Evolutionary conservation across 1,140 invertebrate species (phyloP).

Genomic region (Solenopsis invicta): DNA sequence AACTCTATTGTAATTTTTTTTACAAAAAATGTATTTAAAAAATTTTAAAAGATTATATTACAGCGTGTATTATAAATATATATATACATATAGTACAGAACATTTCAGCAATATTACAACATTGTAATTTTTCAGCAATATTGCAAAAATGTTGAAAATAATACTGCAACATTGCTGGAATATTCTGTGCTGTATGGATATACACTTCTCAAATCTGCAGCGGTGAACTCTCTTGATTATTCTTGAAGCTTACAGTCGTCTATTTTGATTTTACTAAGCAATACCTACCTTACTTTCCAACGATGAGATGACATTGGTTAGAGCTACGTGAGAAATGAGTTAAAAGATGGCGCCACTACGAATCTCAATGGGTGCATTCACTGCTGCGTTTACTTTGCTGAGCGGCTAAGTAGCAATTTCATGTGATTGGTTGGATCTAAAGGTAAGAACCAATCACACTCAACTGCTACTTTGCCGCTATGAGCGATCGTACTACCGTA

Average conservation of each 20-base stretch:
- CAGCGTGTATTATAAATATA: background rate
- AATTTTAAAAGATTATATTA: background rate
- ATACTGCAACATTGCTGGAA: too few relatives aligned
- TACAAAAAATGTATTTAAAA: background rate
- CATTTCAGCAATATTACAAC: too few relatives aligned
- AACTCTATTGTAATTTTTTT: conserved; percentile 18
- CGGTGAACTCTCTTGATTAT: conserved; percentile 11
- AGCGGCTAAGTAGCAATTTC: too few relatives aligned
- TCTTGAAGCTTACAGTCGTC: background rate
- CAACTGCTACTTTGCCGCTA: too few relatives aligned
- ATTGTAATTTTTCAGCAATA: too few relatives aligned
- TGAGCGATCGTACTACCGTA: too few relatives aligned
- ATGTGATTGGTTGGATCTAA: too few relatives aligned
- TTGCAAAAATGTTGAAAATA: too few relatives aligned
- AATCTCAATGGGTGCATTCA: background rate
- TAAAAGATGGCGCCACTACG: conserved; percentile 38
- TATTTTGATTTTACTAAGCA: background rate
- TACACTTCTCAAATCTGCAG: background rate
- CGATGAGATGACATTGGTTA: background rate
- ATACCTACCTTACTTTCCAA: conserved; percentile 12
- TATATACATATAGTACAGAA: background rate
- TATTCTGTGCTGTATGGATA: too few relatives aligned
- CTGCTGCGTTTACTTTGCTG: too few relatives aligned
- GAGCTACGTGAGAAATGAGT: background rate
- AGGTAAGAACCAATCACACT: too few relatives aligned